Evolutionary conservation across 37 sponge, comb jelly and placozoan species (phyloP).

Genomic region (Spongia lamella): DNA sequence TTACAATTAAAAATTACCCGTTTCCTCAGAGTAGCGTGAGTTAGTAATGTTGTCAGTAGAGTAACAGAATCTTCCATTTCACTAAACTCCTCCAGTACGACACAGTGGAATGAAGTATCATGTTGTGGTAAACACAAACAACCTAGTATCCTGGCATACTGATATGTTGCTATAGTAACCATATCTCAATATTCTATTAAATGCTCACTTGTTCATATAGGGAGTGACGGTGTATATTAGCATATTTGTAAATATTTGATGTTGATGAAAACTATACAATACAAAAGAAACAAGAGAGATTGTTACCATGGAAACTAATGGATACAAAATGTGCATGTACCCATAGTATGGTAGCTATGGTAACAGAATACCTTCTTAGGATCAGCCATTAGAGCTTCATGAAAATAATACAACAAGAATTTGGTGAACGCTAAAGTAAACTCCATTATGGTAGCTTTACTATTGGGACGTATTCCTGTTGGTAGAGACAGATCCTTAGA

Average conservation of each 20-base stretch:
- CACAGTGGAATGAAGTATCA: background rate
- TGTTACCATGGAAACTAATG: no score
- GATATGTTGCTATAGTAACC: no score
- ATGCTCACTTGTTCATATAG: background rate
- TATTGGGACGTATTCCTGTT: constrained; percentile 4
- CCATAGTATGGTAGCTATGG: no score
- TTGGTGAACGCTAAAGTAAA: constrained; percentile 37
- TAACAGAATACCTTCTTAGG: constrained; percentile 20
- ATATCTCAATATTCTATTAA: no score
- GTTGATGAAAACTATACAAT: background rate
- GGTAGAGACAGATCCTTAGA: constrained; percentile 22
- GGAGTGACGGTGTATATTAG: background rate
- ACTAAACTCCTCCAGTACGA: constrained; percentile 4
- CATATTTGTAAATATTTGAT: background rate
- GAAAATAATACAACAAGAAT: constrained; percentile 55
- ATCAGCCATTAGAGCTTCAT: constrained; percentile 16
- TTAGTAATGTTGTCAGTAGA: no score
- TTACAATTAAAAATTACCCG: no score
- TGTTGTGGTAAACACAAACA: no score
- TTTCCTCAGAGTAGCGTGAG: no score
- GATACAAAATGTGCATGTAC: no score
- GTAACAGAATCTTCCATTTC: no score
- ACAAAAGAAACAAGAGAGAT: background rate
- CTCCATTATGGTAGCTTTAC: background rate
- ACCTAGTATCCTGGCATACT: no score